Evolutionary conservation across 1,140 invertebrate species (phyloP), one percentile per base, ranked within the genome.

Genomic region (Bombus superbus): DNA sequence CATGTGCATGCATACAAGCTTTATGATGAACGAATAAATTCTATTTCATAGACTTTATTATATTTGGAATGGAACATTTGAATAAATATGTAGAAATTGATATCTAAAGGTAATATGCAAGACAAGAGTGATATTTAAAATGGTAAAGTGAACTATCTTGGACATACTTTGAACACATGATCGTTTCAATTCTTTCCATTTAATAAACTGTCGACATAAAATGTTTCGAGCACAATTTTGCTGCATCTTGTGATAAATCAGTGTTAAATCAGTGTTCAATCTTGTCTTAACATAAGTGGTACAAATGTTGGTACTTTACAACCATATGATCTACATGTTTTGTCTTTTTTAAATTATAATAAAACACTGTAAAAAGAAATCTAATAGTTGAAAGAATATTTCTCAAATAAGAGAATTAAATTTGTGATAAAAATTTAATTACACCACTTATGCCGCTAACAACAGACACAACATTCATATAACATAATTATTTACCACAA

Each of bases 111-210:
- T 35, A 25, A 59, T 44, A n/a, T 38, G 15, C 25, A 47, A 84
- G 76, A 84, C 82, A 79, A 79, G 82, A 84, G 82, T 59, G 82
- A 84, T 44, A 79, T 84, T 84, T 69, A 69, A 79, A 68, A 57
- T 44, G 38, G 40, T 78, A 59, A 78, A 79, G 25, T 57, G 53
- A 79, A 69, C 75, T 83, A 78, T 83, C 64, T 78, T 78, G 82
- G 68, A 85, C 68, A 85, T 80, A 80, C 28, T 42, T 25, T 85
- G 77, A 85, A 85, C 83, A 85, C 68, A 80, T 32, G 15, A 79
- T 84, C 13, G 0, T 47, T 62, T 73, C 57, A 64, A 85, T 85
- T 62, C 13, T 38, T 78, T 69, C 40, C 59, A 22, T 78, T 42
- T 38, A 64, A 69, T 22, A 44, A n/a, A 85, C 22, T 35, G 53